Base-by-base conservation (phyloP, 2,797 vertebrate genomes). In the Eulemur albifrons region DNA sequence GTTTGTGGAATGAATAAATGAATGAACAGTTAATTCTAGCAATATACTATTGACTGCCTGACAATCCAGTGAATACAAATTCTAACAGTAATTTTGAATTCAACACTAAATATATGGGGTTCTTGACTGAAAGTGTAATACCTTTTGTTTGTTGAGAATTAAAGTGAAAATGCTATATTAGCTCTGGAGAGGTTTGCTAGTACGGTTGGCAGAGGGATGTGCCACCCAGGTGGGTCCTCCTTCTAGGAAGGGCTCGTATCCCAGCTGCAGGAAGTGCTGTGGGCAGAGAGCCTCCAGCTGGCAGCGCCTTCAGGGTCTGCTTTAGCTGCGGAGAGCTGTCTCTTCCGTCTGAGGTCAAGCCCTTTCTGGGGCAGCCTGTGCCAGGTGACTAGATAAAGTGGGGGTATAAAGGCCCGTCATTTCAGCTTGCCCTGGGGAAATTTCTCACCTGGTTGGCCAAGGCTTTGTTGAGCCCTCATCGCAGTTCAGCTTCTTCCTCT, bases 1-100 rank as follows among this genome's bases (percentile, higher is more conserved):
- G n/a, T 72, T 84, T 89, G 45, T 72, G 61, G 61, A 35, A 69
- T 80, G 14, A 84, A 83, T 59, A 65, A 84, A 72, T 63, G 45
- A 80, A 63, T 48, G 23, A 72, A 63, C 11, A 30, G 61, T 18
- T 45, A 30, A 89, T 67, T 72, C 30, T 23, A 76, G 59, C 93
- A 92, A 76, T 89, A 72, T 18, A 76, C 50, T 45, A 63, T 38
- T 38, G 40, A 52, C 30, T 5, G 23, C 4, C n/a, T 90, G 27
- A 67, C 67, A 83, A 79, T 59, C 30, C 21, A 17, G 70, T 77
- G 48, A 79, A 77, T 84, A 81, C 69, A 95, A 94, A 90, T 73
- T 48, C 35, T 92, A 87, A 67, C 1, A 11, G 43, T 83, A 63
- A 90, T 94, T 97, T 95, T 81, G 27, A 92, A 61, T 84, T 63